Conservation (phyloP, 2,888 invertebrate species). For the Meloe dianella region DNA sequence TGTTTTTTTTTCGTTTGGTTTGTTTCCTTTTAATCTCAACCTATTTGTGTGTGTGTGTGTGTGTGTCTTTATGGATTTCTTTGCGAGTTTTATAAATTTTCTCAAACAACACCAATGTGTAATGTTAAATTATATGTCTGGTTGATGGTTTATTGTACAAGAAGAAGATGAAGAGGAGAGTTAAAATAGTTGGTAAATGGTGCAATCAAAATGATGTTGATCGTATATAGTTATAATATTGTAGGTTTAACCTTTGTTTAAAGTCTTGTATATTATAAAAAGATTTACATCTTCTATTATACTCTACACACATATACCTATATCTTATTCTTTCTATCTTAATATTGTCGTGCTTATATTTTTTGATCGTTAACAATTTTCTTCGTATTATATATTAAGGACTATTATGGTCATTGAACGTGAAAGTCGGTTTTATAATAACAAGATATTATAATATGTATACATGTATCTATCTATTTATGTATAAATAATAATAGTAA, state of each 20-base stretch:
- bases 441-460: slow-evolving; percentile 7
- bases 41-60: background rate
- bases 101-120: background rate
- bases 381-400: slow-evolving; percentile 4
- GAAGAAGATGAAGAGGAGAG: background rate
- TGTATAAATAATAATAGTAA: background rate
- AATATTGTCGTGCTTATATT: background rate
- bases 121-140: background rate
- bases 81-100: slow-evolving; percentile 3
- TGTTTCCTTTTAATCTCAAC: background rate
- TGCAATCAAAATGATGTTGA: slow-evolving; percentile 3
- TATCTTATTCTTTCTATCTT: background rate
- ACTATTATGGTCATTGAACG: slow-evolving; percentile 7
- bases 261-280: background rate
- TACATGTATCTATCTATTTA: background rate
- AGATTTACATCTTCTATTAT: slow-evolving; percentile 9
- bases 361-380: slow-evolving; percentile 3
- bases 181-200: background rate
- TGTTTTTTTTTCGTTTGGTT: background rate
- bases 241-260: background rate
- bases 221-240: slow-evolving; percentile 1
- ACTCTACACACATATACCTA: background rate
- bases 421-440: slow-evolving; percentile 13
- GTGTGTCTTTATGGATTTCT: background rate
- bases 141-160: background rate